phyloP scores from a whole-genome alignment of 2,797 vertebrate genomes.

The Hyperoplus immaculatus region DNA sequence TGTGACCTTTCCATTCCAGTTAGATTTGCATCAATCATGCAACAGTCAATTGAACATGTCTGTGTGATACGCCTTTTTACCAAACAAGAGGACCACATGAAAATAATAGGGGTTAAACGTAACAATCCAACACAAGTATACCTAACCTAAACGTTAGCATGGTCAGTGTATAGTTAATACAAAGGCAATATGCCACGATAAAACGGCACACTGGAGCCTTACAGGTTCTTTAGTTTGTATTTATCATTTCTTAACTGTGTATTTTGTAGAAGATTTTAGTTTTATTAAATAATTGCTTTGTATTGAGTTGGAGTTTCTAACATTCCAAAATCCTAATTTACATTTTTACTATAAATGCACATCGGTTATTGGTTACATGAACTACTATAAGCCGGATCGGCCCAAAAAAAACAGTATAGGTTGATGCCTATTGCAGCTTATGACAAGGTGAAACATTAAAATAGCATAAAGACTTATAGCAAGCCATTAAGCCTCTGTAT shows the following conservation, averaged over 20 bases:
- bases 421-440: neutral
- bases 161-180: neutral
- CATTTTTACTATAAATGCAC: too few relatives aligned
- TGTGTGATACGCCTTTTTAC: constrained; percentile 15
- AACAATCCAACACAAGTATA: neutral
- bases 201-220: too few relatives aligned
- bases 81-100: neutral
- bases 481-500: constrained; percentile 11
- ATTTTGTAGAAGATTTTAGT: too few relatives aligned
- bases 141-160: neutral
- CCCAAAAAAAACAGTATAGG: too few relatives aligned
- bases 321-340: too few relatives aligned
- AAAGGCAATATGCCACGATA: neutral
- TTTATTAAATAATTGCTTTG: too few relatives aligned
- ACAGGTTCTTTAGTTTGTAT: too few relatives aligned
- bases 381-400: too few relatives aligned
- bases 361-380: too few relatives aligned
- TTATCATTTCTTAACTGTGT: too few relatives aligned
- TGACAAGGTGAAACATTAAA: constrained; percentile 23
- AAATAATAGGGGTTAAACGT: neutral
- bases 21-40: constrained; percentile 49
- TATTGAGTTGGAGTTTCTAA: too few relatives aligned
- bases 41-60: constrained; percentile 20
- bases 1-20: constrained; percentile 46
- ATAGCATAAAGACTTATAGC: constrained; percentile 23